phyloP scores from a whole-genome alignment of 2,113 vertebrate genomes.

The Daubentonia madagascariensis region DNA sequence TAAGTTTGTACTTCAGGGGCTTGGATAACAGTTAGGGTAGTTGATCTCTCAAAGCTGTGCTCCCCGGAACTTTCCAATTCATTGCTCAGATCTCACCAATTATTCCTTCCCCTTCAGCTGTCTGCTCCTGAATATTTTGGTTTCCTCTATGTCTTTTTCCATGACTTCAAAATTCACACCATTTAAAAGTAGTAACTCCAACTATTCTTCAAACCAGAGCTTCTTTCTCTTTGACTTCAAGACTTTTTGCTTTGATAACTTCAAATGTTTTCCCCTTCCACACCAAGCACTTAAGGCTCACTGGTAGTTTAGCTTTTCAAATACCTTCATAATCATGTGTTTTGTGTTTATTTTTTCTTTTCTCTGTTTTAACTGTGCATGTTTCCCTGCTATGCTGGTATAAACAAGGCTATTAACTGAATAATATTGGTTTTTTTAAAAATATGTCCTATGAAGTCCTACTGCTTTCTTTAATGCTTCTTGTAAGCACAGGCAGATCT shows the following conservation, averaged over 20 bases:
- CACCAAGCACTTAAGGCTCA: conserved; percentile 70
- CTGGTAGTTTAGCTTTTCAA: conserved; percentile 69
- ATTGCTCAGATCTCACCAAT: conserved; percentile 60
- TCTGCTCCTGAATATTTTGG: conserved; percentile 63
- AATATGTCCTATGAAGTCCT: conserved; percentile 67
- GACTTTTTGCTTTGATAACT: conserved; percentile 75
- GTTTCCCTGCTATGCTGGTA: conserved; percentile 53
- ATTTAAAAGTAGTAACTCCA: conserved; percentile 72
- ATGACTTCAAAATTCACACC: conserved; percentile 78
- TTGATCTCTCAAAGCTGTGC: conserved; percentile 14
- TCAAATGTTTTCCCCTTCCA: conserved; percentile 68
- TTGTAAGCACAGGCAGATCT: conserved; percentile 71
- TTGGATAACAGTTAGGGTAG: conserved; percentile 51
- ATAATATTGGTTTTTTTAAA: conserved; percentile 40
- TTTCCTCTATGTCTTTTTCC: conserved; percentile 66
- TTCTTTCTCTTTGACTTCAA: conserved; percentile 75
- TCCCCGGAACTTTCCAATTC: conserved; percentile 58
- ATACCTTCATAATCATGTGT: conserved; percentile 52
- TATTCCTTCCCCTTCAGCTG: background rate
- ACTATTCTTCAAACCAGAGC: conserved; percentile 36
- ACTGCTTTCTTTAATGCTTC: conserved; percentile 73
- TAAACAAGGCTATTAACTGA: conserved; percentile 65
- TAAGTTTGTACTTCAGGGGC: conserved; percentile 25
- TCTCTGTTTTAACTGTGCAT: conserved; percentile 46
- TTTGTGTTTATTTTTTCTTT: conserved; percentile 70